Evolutionary conservation across 37 sponge, comb jelly and placozoan genomes (phyloP), one percentile per base, ranked within the genome.

Genomic region (Axinella damicornis): DNA sequence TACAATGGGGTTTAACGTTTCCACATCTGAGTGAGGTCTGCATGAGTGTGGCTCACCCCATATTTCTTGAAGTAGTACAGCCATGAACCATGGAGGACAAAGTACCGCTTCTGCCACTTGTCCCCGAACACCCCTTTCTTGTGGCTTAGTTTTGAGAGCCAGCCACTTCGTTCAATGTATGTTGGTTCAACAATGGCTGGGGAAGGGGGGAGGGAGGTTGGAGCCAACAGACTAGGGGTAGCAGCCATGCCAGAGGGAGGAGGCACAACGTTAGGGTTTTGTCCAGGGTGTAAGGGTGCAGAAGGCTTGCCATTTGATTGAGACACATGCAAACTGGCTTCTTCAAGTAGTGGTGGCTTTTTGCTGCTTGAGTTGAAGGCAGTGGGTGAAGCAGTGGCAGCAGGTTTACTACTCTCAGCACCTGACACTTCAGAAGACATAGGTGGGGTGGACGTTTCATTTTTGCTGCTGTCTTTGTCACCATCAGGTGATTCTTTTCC

Each of bases 11-110:
- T n/a, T n/a, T n/a, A n/a, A n/a, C n/a, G n/a, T n/a, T n/a, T n/a
- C n/a, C n/a, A n/a, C n/a, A n/a, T n/a, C n/a, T n/a, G n/a, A n/a
- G n/a, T n/a, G n/a, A n/a, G n/a, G n/a, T n/a, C n/a, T n/a, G n/a
- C n/a, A n/a, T n/a, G n/a, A n/a, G n/a, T 46, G 9, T 46, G 2
- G 73, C 92, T 68, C 62, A 92, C 92, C 33, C 88, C 88, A 83
- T 92, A 92, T 77, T 87, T 87, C 80, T 92, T 92, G 84, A 87
- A 92, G 79, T 92, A 92, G 85, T 70, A 82, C 25, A 88, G 80
- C 71, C 78, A 75, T 1, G 88, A 76, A 58, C 85, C 65, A 41
- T 92, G 81, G 34, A 92, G 76, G 4, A 88, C 87, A 78, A 92
- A 92, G 74, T 92, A 92, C 40, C 92, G 73, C 65, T 79, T 92